Base-by-base conservation (phyloP, 2,797 vertebrate species). In the Neosilurus mollespiculum region DNA sequence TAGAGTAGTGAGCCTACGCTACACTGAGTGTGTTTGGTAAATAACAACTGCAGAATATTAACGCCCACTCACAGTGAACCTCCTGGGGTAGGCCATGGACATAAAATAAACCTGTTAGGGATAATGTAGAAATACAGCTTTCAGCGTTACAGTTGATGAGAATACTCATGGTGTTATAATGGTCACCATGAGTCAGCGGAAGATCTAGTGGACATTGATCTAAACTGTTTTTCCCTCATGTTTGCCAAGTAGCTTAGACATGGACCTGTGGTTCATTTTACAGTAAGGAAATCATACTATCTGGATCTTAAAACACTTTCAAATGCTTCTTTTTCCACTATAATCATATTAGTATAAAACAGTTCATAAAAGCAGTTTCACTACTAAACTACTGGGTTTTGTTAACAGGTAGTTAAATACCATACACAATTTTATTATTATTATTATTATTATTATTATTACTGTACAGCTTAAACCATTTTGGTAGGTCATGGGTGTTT, bases 1-100 rank as follows among this genome's bases (percentile, higher is more conserved):
- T 72, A 71, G 18, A 82, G 65, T 62, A 53, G 30, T 78, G 26
- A 82, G 59, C 62, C 77, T 61, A 80, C 69, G 34, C 76, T 24
- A 15, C 58, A 70, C 34, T 15, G 54, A 61, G 12, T 30, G 67
- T 78, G 75, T 78, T 79, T 70, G 78, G 70, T 72, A 61, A 82
- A 81, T 78, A 83, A 79, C 72, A 65, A 69, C 56, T 75, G 51
- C 77, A 69, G 77, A 79, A 64, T 78, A 75, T 65, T 81, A 77
- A 73, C 80, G 70, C 71, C 56, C 71, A 61, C 71, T 61, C 53
- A 15, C 53, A 73, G 34, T 78, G 75, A 78, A 78, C 56, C 67
- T 26, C 11, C 81, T 69, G 53, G n/a, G n/a, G 56, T 82, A 66
- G 51, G 51, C 26, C 81, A 66, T 20, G 37, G 62, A 82, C 71